Evolutionary conservation across 1,140 invertebrate species (phyloP).

Genomic region (Uloborus diversus): DNA sequence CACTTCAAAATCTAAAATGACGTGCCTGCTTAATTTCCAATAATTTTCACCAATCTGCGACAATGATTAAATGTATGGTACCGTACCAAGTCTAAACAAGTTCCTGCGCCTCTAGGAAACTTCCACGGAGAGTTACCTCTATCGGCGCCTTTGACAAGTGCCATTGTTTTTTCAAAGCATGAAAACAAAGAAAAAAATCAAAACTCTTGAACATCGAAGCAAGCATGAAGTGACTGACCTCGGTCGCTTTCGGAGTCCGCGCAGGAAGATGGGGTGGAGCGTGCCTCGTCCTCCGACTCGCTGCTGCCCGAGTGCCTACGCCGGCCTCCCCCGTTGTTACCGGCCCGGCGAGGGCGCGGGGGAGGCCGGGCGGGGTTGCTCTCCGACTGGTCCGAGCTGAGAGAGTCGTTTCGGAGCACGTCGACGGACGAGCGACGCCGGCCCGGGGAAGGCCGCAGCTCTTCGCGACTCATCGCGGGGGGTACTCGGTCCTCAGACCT

Average conservation of each 20-base stretch:
- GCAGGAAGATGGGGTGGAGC: constrained; percentile 81
- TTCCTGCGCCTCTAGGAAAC: no score
- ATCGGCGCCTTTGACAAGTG: no score
- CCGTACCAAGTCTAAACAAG: no score
- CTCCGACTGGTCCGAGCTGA: constrained; percentile 74
- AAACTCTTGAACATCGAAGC: background rate
- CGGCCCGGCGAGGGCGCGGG: constrained; percentile 66
- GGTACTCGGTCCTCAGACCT: background rate
- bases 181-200: no score
- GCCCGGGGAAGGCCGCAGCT: background rate
- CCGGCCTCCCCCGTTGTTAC: constrained; percentile 64
- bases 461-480: background rate
- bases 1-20: no score
- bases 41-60: no score
- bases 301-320: constrained; percentile 80
- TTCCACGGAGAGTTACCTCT: no score
- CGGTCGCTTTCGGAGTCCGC: constrained; percentile 73
- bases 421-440: constrained; percentile 27
- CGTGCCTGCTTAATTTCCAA: no score
- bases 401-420: constrained; percentile 66
- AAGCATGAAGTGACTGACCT: constrained; percentile 57
- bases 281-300: constrained; percentile 93
- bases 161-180: no score
- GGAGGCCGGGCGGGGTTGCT: constrained; percentile 61
- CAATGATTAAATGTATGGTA: no score